Conservation (phyloP, 1,140 invertebrate species). For the Physella acuta region DNA sequence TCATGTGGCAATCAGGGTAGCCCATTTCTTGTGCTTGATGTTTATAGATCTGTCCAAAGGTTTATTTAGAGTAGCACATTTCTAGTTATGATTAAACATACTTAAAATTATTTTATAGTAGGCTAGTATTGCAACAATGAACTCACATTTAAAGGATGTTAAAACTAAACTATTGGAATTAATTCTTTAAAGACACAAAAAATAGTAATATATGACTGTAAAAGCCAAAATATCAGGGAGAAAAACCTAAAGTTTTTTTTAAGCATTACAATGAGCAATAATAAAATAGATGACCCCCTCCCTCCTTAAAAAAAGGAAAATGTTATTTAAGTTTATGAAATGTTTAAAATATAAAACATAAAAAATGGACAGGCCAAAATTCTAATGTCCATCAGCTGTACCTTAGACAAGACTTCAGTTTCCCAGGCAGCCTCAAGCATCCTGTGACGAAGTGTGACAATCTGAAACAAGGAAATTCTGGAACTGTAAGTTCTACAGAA, state of each 20-base stretch:
- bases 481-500: too few species aligned
- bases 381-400: conserved; percentile 22
- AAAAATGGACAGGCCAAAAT: too few species aligned
- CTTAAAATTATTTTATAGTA: not conserved
- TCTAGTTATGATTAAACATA: not conserved
- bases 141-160: too few species aligned
- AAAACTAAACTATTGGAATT: too few species aligned
- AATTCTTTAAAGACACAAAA: too few species aligned
- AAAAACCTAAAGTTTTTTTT: too few species aligned
- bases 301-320: not conserved
- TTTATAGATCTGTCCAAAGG: conserved; percentile 49
- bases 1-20: conserved; percentile 58
- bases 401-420: conserved; percentile 54
- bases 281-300: too few species aligned
- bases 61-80: not conserved
- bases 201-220: too few species aligned
- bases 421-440: conserved; percentile 55
- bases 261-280: too few species aligned
- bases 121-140: too few species aligned
- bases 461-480: too few species aligned
- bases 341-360: conserved; percentile 4
- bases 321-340: not conserved
- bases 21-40: conserved; percentile 52
- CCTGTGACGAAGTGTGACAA: conserved; percentile 48
- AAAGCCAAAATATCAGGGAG: too few species aligned